A percentile compares a stretch with the other conserved stretches of the same genome.
Conservation (phyloP, 2,113 vertebrate genomes). For the Circaetus cinerascens region DNA sequence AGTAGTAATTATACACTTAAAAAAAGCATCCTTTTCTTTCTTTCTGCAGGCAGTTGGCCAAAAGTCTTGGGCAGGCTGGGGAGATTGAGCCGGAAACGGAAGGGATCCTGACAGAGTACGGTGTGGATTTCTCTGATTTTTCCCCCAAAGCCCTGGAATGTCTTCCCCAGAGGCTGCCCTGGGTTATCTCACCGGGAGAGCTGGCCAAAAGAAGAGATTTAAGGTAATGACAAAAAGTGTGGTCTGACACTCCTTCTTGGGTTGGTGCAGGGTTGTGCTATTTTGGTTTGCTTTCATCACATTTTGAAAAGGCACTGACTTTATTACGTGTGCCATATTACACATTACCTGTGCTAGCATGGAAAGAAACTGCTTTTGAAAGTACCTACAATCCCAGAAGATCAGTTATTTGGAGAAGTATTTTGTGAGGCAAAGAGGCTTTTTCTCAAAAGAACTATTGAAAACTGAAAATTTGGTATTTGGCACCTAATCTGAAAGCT, state of each 20-base stretch:
- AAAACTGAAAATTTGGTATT: constrained; percentile 37
- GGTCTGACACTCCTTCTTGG: background rate
- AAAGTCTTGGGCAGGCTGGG: constrained; percentile 92
- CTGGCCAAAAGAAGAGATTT: constrained; percentile 85
- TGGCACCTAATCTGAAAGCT: constrained; percentile 64
- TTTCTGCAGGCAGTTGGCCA: constrained; percentile 80
- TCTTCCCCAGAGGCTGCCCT: constrained; percentile 86
- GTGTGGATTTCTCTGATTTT: constrained; percentile 93
- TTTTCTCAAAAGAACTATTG: constrained; percentile 37
- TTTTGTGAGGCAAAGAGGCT: background rate
- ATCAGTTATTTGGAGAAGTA: background rate
- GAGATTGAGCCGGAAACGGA: constrained; percentile 97
- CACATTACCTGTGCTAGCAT: background rate
- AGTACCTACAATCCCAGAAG: background rate
- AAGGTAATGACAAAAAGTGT: constrained; percentile 70
- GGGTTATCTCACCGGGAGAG: constrained; percentile 85
- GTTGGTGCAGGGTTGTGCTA: background rate
- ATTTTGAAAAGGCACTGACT: background rate
- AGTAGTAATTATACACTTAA: background rate
- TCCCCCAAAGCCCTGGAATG: constrained; percentile 83
- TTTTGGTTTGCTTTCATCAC: background rate
- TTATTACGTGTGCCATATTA: background rate
- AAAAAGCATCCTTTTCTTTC: background rate
- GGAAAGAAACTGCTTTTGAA: background rate
- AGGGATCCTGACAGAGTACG: constrained; percentile 90